Percentiles rank a stretch among this genome's conserved stretches.
These are phyloP conservation scores for Scolopax mira DNA, from an alignment of 2,113 vertebrate genomes.

Conservation along the genomic window DNA sequence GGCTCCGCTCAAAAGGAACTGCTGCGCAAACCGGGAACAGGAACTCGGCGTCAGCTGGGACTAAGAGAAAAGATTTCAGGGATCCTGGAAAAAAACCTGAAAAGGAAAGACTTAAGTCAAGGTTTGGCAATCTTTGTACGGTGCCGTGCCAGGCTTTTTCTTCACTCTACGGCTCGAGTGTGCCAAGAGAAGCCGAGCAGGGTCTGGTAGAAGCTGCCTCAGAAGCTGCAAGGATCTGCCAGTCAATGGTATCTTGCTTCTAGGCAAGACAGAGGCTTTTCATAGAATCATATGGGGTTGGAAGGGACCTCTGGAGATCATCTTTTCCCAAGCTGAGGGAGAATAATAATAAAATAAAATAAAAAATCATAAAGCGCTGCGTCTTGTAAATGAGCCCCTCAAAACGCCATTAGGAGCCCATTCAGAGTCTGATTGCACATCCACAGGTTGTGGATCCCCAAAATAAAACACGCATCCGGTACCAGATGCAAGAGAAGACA, in stretches of 20 bases:
- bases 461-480: rapidly evolving
- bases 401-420: not conserved
- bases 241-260: not conserved
- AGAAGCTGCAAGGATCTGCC: not conserved
- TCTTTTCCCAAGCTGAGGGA: not conserved
- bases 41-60: not conserved
- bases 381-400: not conserved
- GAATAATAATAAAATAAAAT: not conserved
- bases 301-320: too few species aligned
- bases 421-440: rapidly evolving
- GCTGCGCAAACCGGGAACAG: rapidly evolving
- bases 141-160: not conserved
- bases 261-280: not conserved
- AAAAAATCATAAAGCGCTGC: not conserved
- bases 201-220: not conserved
- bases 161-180: not conserved
- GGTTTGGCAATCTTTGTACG: not conserved
- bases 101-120: not conserved
- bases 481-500: not conserved
- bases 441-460: rapidly evolving
- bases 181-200: not conserved
- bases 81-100: not conserved
- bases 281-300: too few species aligned
- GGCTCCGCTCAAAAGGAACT: rapidly evolving
- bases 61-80: not conserved